Evolutionary conservation across 2,797 vertebrate genomes (phyloP).

Genomic region (Zalophus californianus): DNA sequence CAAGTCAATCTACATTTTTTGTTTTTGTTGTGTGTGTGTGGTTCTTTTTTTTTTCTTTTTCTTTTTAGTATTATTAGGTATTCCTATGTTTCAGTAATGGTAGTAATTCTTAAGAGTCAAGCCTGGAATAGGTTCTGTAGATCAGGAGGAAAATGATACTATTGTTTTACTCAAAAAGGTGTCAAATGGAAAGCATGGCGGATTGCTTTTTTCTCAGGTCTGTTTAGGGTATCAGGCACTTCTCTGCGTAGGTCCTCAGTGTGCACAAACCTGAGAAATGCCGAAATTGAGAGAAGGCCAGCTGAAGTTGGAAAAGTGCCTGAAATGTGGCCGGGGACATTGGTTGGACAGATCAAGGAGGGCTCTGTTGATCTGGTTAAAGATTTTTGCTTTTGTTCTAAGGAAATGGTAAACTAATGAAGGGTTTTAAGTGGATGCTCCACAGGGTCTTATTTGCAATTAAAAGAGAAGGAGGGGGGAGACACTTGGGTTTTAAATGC

Average conservation of each 20-base stretch:
- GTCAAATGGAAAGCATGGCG: neutral
- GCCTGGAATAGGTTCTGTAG: neutral
- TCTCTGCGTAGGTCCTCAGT: neutral
- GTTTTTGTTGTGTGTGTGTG: neutral
- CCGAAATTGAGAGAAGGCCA: neutral
- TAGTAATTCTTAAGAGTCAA: neutral
- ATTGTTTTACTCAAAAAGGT: neutral
- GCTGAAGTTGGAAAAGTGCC: neutral
- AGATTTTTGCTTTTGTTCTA: neutral
- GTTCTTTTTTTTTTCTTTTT: neutral
- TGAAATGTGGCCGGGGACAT: neutral
- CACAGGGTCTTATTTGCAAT: neutral
- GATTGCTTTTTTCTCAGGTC: neutral
- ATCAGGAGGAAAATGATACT: constrained; percentile 34
- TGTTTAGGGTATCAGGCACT: neutral
- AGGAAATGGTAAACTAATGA: neutral
- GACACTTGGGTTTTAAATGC: neutral
- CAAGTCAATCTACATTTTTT: neutral
- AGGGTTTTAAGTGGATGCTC: neutral
- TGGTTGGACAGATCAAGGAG: neutral
- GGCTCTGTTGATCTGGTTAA: neutral
- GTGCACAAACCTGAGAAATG: constrained; percentile 21
- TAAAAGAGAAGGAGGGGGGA: neutral
- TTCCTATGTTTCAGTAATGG: constrained; percentile 17
- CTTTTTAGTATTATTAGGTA: neutral